Conservation (phyloP, 2,113 vertebrate species). For the Silurus glanis region DNA sequence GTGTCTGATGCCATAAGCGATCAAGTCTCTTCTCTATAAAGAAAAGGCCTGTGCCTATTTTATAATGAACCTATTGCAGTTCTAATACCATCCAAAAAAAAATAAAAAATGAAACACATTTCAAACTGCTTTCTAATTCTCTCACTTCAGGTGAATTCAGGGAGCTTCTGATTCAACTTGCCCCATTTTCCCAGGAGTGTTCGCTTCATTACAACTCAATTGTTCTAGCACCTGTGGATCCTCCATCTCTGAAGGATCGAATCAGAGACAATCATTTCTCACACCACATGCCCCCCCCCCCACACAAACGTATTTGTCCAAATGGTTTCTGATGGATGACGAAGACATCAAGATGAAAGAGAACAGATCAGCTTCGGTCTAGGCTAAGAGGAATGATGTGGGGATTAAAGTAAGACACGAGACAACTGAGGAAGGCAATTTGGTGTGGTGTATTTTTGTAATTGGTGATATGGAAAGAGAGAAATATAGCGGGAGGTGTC, state of each 20-base stretch:
- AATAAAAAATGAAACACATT: constrained; percentile 57
- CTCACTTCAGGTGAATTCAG: constrained; percentile 62
- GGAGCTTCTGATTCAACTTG: constrained; percentile 59
- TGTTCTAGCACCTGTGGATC: constrained; percentile 65
- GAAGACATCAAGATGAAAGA: constrained; percentile 67
- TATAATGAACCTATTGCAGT: constrained; percentile 62
- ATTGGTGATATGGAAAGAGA: constrained; percentile 10
- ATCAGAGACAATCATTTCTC: constrained; percentile 20
- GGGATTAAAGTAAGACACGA: constrained; percentile 28
- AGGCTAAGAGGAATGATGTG: constrained; percentile 54
- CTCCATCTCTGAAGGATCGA: constrained; percentile 56
- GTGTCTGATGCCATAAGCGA: constrained; percentile 42
- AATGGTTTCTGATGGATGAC: constrained; percentile 72
- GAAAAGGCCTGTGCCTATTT: constrained; percentile 38
- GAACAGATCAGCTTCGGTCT: constrained; percentile 58
- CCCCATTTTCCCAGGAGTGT: constrained; percentile 66
- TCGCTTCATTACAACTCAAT: constrained; percentile 70
- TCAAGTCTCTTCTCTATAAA: constrained; percentile 37
- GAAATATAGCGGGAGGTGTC: background rate
- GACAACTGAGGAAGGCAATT: background rate
- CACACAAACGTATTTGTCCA: constrained; percentile 62
- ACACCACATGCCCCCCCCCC: background rate
- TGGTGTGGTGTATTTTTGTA: constrained; percentile 10
- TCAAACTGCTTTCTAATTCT: constrained; percentile 44
- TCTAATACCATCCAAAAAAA: constrained; percentile 61